Evolutionary conservation across 1,140 invertebrate genomes (phyloP), one percentile per base, ranked within the genome.

Genomic region (Nymphalis io): DNA sequence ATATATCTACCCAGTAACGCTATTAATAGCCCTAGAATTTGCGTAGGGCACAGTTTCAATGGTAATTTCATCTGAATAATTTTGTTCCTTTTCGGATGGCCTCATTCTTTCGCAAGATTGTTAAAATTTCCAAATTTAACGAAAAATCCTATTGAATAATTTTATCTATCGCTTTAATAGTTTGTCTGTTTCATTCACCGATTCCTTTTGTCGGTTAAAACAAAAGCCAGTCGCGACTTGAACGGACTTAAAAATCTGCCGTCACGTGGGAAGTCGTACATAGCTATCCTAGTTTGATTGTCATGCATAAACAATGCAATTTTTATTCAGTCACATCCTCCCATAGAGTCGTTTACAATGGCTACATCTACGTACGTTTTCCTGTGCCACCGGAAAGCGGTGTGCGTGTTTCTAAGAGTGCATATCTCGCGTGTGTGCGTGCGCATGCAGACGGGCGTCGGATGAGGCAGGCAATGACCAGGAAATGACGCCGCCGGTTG

Each of bases 401-500:
- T 79, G 80, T 81, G 80, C 77, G 80, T 79, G 76, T 68, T 64
- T 78, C 81, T 82, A 82, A 84, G 81, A 82, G 79, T 78, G 78
- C 66, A 66, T 21, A 53, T 21, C 13, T 42, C 23, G 72, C 67
- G 65, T 69, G 75, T 76, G 76, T 67, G 75, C 58, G 75, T 60
- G 80, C 68, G 76, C 67, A 44, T 39, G 66, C 66, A 69, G 75
- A 68, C 73, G 74, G 75, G 71, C 76, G 79, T 80, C 82, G 88
- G 84, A 85, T 86, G 74, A 68, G 72, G 76, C 87, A 84, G 85
- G 82, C 92, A 89, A 92, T 92, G 92, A 93, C 92, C 92, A 93
- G 92, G 92, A 93, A 93, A 92, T 92, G 90, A 91, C 89, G 92
- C 87, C 85, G 87, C 82, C 87, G 78, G 78, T 72, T 88, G 87